A percentile compares a stretch with the other conserved stretches of the same genome.
Conservation (phyloP, 2,797 vertebrate species). For the Pachyuromys duprasi region DNA sequence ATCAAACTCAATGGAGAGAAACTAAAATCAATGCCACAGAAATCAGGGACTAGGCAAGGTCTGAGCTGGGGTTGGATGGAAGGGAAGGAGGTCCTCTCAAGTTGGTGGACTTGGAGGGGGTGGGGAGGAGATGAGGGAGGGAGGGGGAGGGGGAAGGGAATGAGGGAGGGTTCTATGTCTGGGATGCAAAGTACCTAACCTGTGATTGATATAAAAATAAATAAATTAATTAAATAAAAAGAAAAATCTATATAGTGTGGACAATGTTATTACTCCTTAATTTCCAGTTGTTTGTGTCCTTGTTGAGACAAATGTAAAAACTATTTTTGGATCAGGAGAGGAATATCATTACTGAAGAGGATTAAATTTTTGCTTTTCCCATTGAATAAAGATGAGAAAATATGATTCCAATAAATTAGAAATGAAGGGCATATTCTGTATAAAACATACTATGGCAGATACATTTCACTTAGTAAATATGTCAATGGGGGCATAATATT, state of each 20-base stretch:
- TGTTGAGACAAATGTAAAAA: constrained; percentile 45
- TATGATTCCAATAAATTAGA: constrained; percentile 36
- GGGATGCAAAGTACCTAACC: no score
- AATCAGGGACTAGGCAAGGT: no score
- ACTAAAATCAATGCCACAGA: no score
- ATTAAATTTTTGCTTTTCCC: constrained; percentile 63
- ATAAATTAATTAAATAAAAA: no score
- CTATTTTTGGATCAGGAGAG: constrained; percentile 60
- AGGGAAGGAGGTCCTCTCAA: no score
- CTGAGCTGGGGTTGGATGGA: no score
- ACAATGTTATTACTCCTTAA: constrained; percentile 31
- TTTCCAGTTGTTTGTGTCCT: constrained; percentile 59
- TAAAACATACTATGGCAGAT: neutral
- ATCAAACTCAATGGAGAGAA: no score
- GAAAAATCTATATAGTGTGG: neutral
- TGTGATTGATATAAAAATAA: no score
- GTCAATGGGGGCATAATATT: constrained; percentile 29
- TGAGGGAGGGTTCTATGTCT: no score
- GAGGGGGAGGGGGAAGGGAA: no score
- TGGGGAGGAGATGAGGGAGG: no score
- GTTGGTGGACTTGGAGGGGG: no score
- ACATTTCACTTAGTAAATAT: constrained; percentile 65
- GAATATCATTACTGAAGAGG: constrained; percentile 28
- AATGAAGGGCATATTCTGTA: constrained; percentile 41
- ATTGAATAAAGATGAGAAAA: constrained; percentile 56